Conservation (phyloP, 2,888 invertebrate species). For the Perizoma affinitatum region DNA sequence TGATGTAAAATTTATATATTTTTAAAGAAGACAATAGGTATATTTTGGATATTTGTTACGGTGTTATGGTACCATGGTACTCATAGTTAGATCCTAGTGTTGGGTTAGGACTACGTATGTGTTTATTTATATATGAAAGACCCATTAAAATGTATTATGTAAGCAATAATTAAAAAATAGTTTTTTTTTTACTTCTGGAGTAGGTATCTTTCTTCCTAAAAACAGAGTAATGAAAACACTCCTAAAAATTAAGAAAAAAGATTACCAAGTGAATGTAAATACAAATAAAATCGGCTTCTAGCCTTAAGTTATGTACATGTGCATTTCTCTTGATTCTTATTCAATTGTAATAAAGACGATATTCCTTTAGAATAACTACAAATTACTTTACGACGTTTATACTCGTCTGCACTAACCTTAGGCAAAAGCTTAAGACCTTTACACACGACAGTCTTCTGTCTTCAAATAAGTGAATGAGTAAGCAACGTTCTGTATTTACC, state of each 20-base stretch:
- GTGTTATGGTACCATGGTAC: no score
- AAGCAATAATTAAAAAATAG: no score
- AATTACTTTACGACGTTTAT: background rate
- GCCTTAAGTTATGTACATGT: conserved; percentile 7
- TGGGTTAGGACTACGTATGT: no score
- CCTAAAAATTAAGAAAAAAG: background rate
- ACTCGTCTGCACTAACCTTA: no score
- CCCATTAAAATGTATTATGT: no score
- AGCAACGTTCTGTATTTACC: no score
- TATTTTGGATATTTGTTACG: background rate
- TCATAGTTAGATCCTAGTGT: no score
- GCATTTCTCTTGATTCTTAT: conserved; percentile 21
- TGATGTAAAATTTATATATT: conserved; percentile 3
- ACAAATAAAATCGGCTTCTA: conserved; percentile 20
- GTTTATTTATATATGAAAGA: no score
- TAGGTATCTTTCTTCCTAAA: conserved; percentile 4
- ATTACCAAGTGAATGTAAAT: background rate
- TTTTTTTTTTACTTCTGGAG: background rate
- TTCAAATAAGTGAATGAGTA: no score
- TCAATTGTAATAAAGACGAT: conserved; percentile 18
- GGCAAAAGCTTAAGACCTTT: no score
- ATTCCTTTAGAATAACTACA: conserved; percentile 17
- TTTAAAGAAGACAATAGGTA: conserved; percentile 11
- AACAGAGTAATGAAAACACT: conserved; percentile 1
- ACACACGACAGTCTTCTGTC: no score